Evolutionary conservation across 2,888 invertebrate genomes (phyloP), one percentile per base, ranked within the genome.

Genomic region (Torymus aiolomorphi): DNA sequence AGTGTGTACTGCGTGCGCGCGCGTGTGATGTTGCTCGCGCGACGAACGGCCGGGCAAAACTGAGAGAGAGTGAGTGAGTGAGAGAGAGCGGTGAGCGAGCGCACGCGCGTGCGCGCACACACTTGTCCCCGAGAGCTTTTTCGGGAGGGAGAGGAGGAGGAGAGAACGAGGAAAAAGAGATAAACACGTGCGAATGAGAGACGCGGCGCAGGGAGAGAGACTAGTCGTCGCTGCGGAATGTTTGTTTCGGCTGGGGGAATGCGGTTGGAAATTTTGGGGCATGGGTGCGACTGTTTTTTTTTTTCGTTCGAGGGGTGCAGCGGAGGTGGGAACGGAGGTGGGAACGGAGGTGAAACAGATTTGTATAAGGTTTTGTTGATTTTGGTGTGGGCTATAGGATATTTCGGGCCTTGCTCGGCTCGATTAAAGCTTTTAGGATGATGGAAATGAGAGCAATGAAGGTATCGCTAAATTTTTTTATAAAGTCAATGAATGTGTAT

Each of bases 41-140:
- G 51, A 69, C 65, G 75, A 71, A 71, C 79, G 71, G 54, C 75
- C 69, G 79, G 70, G 71, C 61, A 54, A 71, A 79, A 79, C 74
- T 79, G 74, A 78, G 20, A 31, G 76, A 3, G 8, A 5, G 31
- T 74, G 74, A 78, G 20, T 16, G 76, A 10, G 8, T 74, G 70
- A 72, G 20, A 18, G 69, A 3, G 8, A 49, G 51, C 49, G 18
- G 54, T 14, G 59, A 49, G 20, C 66, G 49, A 14, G 63, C 57
- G n/a, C 59, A 13, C 56, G 31, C 31, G 31, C 31, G 31, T 2
- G 31, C 24, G 24, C 24, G 31, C 31, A 3, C 31, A 31, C 31
- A 31, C 31, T 31, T 31, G 31, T 31, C 31, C 31, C 31, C 31
- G 49, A 31, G 57, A 70, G 51, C 18, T 14, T 57, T 11, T 16